Evolutionary conservation across 1,140 invertebrate species (phyloP).

Genomic region (Ridgeia piscesae): DNA sequence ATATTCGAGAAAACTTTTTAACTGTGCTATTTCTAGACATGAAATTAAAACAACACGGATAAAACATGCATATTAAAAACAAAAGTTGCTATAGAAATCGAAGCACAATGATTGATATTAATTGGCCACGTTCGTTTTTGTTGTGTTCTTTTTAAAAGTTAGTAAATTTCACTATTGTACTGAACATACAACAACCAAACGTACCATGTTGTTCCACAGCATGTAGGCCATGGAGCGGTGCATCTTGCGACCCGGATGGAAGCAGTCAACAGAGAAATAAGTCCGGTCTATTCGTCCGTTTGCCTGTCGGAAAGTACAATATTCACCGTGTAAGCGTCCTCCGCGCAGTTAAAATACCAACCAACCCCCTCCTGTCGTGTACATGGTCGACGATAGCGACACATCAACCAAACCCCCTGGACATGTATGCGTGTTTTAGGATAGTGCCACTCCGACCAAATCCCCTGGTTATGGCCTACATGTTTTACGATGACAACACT

Average conservation of each 20-base stretch:
- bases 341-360: no score
- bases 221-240: constrained; percentile 21
- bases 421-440: no score
- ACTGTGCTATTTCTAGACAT: not conserved
- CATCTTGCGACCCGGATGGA: constrained; percentile 57
- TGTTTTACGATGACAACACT: not conserved
- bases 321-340: not conserved
- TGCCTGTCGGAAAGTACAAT: not conserved
- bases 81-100: not conserved
- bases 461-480: no score
- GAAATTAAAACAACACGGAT: not conserved
- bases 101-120: not conserved
- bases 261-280: constrained; percentile 69
- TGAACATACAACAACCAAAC: not conserved
- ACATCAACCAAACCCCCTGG: not conserved
- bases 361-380: no score
- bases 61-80: not conserved
- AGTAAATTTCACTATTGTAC: no score
- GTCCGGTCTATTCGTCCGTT: not conserved
- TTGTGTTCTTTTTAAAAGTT: no score
- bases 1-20: not conserved
- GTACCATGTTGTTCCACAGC: constrained; percentile 22
- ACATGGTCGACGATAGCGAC: not conserved
- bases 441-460: not conserved
- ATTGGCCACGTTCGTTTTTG: no score